Conservation (phyloP, 2,113 vertebrate genomes). For the Microcebus jonahi region DNA sequence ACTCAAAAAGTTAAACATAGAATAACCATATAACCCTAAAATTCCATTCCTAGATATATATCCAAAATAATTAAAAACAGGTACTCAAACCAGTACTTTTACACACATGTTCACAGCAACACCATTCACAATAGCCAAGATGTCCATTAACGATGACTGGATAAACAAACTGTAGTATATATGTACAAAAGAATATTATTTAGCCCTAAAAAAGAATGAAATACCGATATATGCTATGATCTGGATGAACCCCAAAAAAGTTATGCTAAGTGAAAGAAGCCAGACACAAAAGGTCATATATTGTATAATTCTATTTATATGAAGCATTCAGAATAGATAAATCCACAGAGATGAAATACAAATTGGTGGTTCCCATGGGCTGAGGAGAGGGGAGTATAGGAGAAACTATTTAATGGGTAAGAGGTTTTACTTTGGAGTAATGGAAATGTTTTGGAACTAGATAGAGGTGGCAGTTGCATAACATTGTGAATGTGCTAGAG, state of each 20-base stretch:
- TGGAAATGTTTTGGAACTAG: neutral
- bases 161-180: neutral
- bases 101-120: neutral
- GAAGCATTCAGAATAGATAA: neutral
- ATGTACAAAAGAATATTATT: neutral
- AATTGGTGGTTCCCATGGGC: neutral
- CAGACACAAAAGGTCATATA: neutral
- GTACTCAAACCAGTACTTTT: neutral
- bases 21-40: neutral
- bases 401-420: neutral
- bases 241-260: neutral
- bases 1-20: neutral
- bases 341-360: neutral
- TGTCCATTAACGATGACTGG: neutral
- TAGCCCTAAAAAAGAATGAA: neutral
- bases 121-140: neutral
- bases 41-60: neutral
- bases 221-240: neutral
- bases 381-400: neutral
- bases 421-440: neutral
- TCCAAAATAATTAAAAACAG: neutral
- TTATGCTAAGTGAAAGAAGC: neutral
- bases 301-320: neutral
- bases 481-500: neutral
- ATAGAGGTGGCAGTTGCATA: neutral